These are phyloP conservation scores for Gambelia wislizenii DNA, from an alignment of 2,797 vertebrate genomes.

Conservation along the genomic window DNA sequence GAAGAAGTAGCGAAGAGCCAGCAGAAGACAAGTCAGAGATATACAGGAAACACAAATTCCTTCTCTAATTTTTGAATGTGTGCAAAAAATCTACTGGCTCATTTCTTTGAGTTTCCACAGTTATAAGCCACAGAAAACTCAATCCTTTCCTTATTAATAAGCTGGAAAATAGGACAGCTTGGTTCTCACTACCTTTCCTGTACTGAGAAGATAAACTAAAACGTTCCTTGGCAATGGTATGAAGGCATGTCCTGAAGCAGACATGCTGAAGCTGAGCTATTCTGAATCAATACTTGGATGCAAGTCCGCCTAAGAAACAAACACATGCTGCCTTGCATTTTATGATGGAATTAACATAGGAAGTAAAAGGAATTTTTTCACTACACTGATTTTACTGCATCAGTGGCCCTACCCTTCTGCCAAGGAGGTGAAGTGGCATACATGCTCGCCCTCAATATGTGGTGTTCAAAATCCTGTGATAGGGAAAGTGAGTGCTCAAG, in stretches of 20 bases:
- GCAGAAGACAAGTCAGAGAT: too few species aligned
- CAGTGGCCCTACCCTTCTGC: neutral
- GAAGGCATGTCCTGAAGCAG: neutral
- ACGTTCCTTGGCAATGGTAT: neutral
- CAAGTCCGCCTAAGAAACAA: neutral
- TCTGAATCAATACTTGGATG: neutral
- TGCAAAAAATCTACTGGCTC: neutral
- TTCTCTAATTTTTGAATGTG: too few species aligned
- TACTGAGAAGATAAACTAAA: neutral
- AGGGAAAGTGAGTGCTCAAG: neutral
- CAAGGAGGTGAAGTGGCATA: neutral
- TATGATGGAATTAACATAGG: neutral
- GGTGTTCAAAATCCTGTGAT: neutral
- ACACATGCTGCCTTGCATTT: neutral
- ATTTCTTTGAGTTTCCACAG: neutral
- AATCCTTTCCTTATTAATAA: neutral
- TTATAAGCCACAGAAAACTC: neutral
- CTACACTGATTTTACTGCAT: neutral
- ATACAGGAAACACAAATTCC: too few species aligned
- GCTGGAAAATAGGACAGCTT: neutral
- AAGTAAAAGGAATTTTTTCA: neutral
- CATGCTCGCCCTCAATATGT: neutral
- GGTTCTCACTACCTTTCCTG: neutral
- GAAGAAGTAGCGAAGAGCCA: too few species aligned
- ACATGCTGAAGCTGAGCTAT: too few species aligned